Evolutionary conservation across 2,113 vertebrate species (phyloP).

Genomic region (Steatornis caripensis): DNA sequence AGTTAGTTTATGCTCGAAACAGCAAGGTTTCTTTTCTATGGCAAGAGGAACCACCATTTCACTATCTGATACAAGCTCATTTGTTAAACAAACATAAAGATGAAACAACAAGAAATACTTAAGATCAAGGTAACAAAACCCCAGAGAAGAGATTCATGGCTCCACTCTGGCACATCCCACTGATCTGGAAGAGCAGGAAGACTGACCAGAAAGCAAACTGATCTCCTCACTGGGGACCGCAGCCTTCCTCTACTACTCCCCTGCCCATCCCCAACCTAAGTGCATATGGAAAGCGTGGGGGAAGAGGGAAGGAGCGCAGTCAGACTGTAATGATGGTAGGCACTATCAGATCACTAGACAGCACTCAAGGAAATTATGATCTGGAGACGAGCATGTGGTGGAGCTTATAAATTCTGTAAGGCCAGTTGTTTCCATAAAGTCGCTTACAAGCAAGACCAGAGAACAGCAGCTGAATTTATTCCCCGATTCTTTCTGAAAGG

Average conservation of each 20-base stretch:
- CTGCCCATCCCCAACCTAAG: background rate
- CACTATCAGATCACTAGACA: background rate
- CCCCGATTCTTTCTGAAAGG: background rate
- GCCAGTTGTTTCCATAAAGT: background rate
- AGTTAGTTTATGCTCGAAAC: background rate
- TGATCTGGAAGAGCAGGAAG: background rate
- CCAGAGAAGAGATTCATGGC: background rate
- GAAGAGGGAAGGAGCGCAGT: background rate
- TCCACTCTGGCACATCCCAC: background rate
- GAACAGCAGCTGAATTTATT: conserved; percentile 13
- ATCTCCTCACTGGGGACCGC: background rate
- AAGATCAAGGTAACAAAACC: background rate
- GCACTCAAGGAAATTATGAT: background rate
- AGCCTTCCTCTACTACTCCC: background rate
- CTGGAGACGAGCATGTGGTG: background rate
- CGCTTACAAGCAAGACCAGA: background rate
- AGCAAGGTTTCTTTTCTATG: background rate
- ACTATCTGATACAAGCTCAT: background rate
- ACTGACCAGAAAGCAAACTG: background rate
- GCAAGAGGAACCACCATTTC: background rate
- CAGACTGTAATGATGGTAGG: background rate
- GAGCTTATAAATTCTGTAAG: background rate
- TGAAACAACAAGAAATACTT: background rate
- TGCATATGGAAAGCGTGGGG: background rate
- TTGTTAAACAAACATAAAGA: conserved; percentile 49